A percentile compares a stretch with the other conserved stretches of the same genome.
phyloP scores from a whole-genome alignment of 2,113 vertebrate genomes.

The Myotis davidii region DNA sequence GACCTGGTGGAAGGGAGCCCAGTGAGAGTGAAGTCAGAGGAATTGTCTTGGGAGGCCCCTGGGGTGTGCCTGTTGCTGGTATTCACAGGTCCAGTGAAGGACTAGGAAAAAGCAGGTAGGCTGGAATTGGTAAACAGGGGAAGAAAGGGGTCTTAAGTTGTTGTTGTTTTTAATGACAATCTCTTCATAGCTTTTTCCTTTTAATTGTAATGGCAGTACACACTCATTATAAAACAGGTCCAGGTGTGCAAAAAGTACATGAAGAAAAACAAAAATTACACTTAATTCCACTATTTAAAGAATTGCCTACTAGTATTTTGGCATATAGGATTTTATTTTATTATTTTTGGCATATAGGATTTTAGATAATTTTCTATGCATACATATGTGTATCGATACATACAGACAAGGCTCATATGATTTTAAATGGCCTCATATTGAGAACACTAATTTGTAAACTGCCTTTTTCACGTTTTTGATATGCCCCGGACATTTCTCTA shows the following conservation, averaged over 20 bases:
- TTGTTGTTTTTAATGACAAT: background rate
- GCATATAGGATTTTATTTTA: background rate
- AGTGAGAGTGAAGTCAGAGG: background rate
- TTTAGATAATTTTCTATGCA: background rate
- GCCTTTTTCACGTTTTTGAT: background rate
- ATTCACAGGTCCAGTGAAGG: background rate
- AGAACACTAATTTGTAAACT: background rate
- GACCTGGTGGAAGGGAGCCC: background rate
- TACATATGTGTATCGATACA: background rate
- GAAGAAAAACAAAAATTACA: slow-evolving; percentile 24
- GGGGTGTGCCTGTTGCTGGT: background rate
- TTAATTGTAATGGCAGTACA: background rate
- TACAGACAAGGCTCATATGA: background rate
- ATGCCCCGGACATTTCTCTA: background rate
- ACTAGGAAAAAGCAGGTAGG: background rate
- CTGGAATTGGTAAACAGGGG: background rate
- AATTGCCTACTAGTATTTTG: background rate
- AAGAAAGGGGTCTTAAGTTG: background rate
- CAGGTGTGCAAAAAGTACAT: background rate
- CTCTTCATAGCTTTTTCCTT: background rate
- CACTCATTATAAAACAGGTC: background rate
- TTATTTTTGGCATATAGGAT: background rate
- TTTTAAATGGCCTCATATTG: background rate
- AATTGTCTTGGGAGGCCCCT: background rate
- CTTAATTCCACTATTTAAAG: background rate